Percentiles rank a stretch among this genome's conserved stretches.
phyloP scores from a whole-genome alignment of 2,888 invertebrate species.

The Schrankia costaestrigalis region DNA sequence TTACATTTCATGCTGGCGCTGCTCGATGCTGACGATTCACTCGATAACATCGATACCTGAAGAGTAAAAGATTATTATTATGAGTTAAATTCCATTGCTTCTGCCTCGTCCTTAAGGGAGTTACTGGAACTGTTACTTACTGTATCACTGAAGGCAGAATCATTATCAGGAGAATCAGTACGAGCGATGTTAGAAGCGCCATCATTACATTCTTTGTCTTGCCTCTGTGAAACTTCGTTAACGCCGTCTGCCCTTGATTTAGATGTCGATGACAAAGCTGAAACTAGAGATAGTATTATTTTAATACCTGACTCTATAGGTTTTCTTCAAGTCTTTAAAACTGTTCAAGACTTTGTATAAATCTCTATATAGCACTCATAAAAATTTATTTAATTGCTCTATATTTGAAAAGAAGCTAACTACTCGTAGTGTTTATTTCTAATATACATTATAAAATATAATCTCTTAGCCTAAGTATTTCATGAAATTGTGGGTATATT shows the following conservation, averaged over 20 bases:
- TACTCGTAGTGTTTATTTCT: no score
- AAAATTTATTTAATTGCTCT: no score
- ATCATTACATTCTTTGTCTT: slow-evolving; percentile 61
- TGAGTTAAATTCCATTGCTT: background rate
- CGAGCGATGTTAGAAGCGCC: slow-evolving; percentile 72
- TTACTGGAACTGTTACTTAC: no score
- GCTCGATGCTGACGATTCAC: slow-evolving; percentile 96
- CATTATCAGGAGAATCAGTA: slow-evolving; percentile 97
- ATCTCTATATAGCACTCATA: no score
- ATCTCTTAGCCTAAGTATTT: no score
- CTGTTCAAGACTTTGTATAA: no score
- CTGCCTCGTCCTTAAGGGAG: no score
- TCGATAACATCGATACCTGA: slow-evolving; percentile 91
- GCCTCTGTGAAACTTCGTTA: slow-evolving; percentile 43
- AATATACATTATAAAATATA: no score
- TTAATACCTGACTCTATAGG: no score
- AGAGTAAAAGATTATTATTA: background rate
- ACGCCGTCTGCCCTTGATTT: slow-evolving; percentile 47
- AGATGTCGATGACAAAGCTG: slow-evolving; percentile 46
- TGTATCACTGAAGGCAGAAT: slow-evolving; percentile 98
- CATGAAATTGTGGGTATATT: no score
- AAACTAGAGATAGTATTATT: background rate
- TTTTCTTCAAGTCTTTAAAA: no score
- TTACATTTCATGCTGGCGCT: slow-evolving; percentile 85
- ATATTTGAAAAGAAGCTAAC: no score